Evolutionary conservation across 2,797 vertebrate species (phyloP), one percentile per base, ranked within the genome.

Genomic region (Thamnophis elegans): DNA sequence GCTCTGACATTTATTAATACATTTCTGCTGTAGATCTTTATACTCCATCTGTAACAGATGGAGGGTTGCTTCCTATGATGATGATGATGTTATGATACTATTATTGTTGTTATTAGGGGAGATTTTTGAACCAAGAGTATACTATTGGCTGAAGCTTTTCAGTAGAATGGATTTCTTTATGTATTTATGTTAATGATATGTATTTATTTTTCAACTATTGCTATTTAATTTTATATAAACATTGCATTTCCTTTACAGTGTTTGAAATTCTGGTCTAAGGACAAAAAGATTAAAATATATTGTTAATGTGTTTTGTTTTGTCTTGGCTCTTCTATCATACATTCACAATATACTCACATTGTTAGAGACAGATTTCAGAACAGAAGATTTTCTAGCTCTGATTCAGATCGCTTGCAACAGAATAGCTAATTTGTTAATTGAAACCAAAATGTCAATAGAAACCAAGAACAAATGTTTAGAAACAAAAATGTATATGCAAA

Each of bases 131-230:
- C 97, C 97, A 98, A 97, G 97, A 98, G 97, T 97, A 97, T 98
- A 98, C 98, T 98, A 98, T 98, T 98, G 98, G 98, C 98, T 97
- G 98, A 98, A 98, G 96, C 96, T 58, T 90, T 98, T 97, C 97
- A 98, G 97, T 96, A 94, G 95, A 97, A 96, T 98, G 97, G 97
- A 97, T 97, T 97, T 98, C 97, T 94, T 97, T 97, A 96, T 98
- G 98, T 99, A 98, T 99, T 99, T 98, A 98, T 99, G 98, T 98
- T 89, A 98, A 99, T 98, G 98, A 99, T 98, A 95, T 98, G 98
- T 99, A 99, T 99, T 99, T 99, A 99, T 99, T 99, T 98, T 98
- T 98, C 97, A 97, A 98, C 96, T 97, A 98, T 97, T 98, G 98
- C 98, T 98, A 99, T 99, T 99, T 99, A 98, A 99, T 98, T 98